Percentiles rank a stretch among this genome's conserved stretches.
phyloP scores from a whole-genome alignment of 2,888 invertebrate genomes.

The Sminthurides aquaticus region DNA sequence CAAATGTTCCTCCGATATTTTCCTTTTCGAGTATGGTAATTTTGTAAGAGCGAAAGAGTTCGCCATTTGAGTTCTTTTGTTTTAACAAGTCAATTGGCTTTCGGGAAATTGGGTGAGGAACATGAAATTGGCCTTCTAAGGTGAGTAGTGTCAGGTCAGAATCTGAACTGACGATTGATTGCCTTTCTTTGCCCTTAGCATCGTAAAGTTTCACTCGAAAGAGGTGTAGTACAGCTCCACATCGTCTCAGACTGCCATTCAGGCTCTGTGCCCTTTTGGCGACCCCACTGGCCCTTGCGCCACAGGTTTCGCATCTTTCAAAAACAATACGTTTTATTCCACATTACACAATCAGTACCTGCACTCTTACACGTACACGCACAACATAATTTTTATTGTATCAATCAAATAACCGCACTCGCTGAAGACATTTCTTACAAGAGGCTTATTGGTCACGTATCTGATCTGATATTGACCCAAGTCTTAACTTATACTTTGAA shows the following conservation, averaged over 20 bases:
- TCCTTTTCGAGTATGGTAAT: conserved; percentile 1
- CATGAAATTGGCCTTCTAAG: conserved; percentile 34
- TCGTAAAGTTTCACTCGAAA: conserved; percentile 43
- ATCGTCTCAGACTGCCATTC: conserved; percentile 42
- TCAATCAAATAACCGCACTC: not conserved
- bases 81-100: too few relatives aligned
- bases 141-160: conserved; percentile 44
- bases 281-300: conserved; percentile 39
- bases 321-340: conserved; percentile 42
- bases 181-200: conserved; percentile 45
- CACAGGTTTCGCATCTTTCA: conserved; percentile 44
- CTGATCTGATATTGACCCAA: too few relatives aligned
- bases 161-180: conserved; percentile 43
- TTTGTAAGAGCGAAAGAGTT: conserved; percentile 2
- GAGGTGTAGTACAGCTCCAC: conserved; percentile 43
- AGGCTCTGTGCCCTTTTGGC: conserved; percentile 43
- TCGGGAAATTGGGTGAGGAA: conserved; percentile 22
- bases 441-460: too few relatives aligned
- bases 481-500: too few relatives aligned
- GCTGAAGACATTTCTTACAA: too few relatives aligned
- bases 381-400: conserved; percentile 25
- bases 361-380: conserved; percentile 33
- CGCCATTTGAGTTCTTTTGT: not conserved
- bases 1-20: conserved; percentile 30
- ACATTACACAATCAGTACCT: conserved; percentile 40